phyloP scores from a whole-genome alignment of 2,113 vertebrate species.

The Emydura subglobosa region DNA sequence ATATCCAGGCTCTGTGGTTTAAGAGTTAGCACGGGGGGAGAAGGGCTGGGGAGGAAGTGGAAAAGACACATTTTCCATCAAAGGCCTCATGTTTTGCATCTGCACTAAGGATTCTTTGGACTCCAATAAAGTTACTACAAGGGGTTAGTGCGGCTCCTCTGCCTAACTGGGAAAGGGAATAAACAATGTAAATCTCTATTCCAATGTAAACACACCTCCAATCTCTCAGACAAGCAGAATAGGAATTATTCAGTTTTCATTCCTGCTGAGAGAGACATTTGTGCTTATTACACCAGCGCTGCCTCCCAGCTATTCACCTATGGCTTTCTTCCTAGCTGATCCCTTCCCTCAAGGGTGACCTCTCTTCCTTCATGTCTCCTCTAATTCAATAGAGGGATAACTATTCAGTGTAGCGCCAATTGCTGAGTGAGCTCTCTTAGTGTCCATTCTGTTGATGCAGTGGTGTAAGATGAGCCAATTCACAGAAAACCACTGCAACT shows the following conservation, averaged over 20 bases:
- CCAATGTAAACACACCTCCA: not conserved
- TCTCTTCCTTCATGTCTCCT: accelerated
- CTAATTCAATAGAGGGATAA: not conserved
- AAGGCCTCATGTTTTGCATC: not conserved
- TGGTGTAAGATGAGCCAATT: not conserved
- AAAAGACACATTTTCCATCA: not conserved
- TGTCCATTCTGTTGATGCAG: not conserved
- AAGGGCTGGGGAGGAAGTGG: not conserved
- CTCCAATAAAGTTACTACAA: not conserved
- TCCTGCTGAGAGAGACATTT: not conserved
- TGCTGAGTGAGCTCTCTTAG: not conserved
- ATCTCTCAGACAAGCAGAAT: too few species aligned
- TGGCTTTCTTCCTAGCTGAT: not conserved
- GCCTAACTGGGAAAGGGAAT: not conserved
- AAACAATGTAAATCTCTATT: not conserved
- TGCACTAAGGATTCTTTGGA: not conserved
- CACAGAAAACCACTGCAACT: not conserved
- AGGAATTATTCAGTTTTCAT: not conserved
- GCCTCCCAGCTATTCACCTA: not conserved
- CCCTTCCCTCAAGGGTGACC: not conserved
- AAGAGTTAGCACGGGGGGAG: not conserved
- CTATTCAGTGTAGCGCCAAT: not conserved
- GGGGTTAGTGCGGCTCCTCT: not conserved
- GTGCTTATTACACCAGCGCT: not conserved
- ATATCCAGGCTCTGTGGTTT: not conserved